Percentiles rank a stretch among this genome's conserved stretches.
These are phyloP conservation scores for Drosophila burlai DNA, from an alignment of 1,140 invertebrate genomes.

Conservation along the genomic window DNA sequence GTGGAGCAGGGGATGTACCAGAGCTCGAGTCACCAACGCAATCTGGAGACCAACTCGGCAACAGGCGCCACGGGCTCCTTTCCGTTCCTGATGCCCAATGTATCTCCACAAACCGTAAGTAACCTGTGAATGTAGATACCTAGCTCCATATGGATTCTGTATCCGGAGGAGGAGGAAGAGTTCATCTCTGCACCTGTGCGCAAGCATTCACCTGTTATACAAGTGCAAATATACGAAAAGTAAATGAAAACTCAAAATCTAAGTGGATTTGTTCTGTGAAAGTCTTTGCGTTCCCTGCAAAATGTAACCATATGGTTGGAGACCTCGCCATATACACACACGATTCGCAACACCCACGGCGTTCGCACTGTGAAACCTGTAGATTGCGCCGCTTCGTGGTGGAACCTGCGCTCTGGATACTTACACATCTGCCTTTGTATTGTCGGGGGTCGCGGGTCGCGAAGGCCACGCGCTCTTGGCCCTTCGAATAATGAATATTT, in stretches of 20 bases:
- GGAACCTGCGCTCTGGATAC: conserved; percentile 37
- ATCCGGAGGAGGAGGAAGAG: background rate
- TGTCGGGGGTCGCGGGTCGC: conserved; percentile 37
- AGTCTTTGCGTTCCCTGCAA: background rate
- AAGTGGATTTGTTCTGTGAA: background rate
- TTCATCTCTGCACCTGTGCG: conserved; percentile 6
- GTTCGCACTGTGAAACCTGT: conserved; percentile 41
- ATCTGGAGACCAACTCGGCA: conserved; percentile 45
- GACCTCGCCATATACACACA: conserved; percentile 23
- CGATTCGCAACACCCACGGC: conserved; percentile 39
- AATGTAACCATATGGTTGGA: conserved; percentile 37
- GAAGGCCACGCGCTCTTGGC: conserved; percentile 11
- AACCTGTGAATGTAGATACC: background rate
- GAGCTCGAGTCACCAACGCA: conserved; percentile 33
- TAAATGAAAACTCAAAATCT: background rate
- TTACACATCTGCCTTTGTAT: conserved; percentile 15
- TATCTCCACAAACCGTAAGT: conserved; percentile 89
- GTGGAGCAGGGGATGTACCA: conserved; percentile 50
- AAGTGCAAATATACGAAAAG: background rate
- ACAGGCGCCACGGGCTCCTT: conserved; percentile 85
- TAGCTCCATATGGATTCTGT: background rate
- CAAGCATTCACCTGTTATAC: background rate
- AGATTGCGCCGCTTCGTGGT: conserved; percentile 41
- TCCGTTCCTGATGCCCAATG: conserved; percentile 90
- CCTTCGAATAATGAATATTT: background rate